A percentile compares a stretch with the other conserved stretches of the same genome.
Conservation (phyloP, 2,113 vertebrate genomes). For the Orycteropus afer region DNA sequence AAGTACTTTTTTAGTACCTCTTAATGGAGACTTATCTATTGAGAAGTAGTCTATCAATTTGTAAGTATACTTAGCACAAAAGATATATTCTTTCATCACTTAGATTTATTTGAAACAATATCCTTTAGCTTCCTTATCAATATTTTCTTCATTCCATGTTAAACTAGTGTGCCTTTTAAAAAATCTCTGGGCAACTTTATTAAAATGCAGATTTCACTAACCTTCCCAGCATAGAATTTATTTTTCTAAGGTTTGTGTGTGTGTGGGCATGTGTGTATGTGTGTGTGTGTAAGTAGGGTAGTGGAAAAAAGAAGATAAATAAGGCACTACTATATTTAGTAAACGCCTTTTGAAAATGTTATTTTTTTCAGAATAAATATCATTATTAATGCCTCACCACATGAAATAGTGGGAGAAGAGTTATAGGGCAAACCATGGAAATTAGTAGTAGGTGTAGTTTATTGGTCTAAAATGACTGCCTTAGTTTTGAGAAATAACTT, state of each 20-base stretch:
- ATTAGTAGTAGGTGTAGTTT: background rate
- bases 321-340: background rate
- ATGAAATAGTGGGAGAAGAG: background rate
- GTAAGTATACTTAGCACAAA: background rate
- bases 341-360: background rate
- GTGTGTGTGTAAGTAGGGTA: background rate
- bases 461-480: background rate
- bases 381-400: background rate
- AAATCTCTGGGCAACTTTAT: background rate
- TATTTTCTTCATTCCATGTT: background rate
- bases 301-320: background rate
- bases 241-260: background rate
- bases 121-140: background rate
- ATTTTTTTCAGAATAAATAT: constrained; percentile 6
- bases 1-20: background rate
- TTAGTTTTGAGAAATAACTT: background rate
- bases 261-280: background rate
- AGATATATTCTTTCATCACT: background rate
- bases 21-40: background rate
- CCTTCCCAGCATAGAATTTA: background rate
- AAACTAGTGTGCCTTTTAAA: background rate
- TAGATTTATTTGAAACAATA: constrained; percentile 26
- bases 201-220: constrained; percentile 17
- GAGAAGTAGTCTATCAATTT: background rate
- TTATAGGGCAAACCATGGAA: background rate